Percentiles rank a stretch among this genome's conserved stretches.
Conservation (phyloP, 1,140 invertebrate species). For the Asobara japonica region DNA sequence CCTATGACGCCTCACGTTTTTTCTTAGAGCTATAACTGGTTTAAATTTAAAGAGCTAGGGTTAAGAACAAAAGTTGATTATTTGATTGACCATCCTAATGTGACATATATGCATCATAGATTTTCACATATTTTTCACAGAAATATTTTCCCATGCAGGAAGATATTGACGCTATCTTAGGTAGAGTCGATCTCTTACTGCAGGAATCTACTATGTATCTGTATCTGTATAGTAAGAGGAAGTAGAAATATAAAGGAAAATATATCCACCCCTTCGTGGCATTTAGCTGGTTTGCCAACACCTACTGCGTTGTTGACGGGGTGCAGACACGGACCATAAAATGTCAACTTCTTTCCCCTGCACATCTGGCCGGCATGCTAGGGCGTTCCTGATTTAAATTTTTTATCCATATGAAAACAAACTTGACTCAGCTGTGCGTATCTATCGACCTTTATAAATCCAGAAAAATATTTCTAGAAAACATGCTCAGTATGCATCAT, state of each 20-base stretch:
- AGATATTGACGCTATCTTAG: too few species aligned
- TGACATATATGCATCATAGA: too few species aligned
- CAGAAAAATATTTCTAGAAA: background rate
- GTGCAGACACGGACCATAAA: slow-evolving; percentile 25
- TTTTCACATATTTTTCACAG: too few species aligned
- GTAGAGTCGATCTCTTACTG: too few species aligned
- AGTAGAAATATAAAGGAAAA: slow-evolving; percentile 27
- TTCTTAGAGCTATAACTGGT: too few species aligned
- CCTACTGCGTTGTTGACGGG: slow-evolving; percentile 41
- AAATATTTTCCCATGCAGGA: too few species aligned
- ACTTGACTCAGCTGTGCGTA: background rate
- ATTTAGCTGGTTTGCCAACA: slow-evolving; percentile 41
- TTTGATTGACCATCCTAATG: too few species aligned
- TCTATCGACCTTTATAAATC: background rate
- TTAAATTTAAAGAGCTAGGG: too few species aligned
- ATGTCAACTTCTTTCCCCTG: slow-evolving; percentile 32
- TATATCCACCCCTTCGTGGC: slow-evolving; percentile 36
- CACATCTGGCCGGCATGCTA: slow-evolving; percentile 33
- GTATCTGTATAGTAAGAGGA: slow-evolving; percentile 24
- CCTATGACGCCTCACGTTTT: too few species aligned
- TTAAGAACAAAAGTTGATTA: too few species aligned
- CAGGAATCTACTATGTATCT: too few species aligned
- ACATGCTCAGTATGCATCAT: background rate
- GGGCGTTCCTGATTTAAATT: slow-evolving; percentile 15
- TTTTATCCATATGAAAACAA: background rate